A percentile compares a stretch with the other conserved stretches of the same genome.
Evolutionary conservation across 2,888 invertebrate species (phyloP).

Genomic region (Chaetogeoica ovagalla): DNA sequence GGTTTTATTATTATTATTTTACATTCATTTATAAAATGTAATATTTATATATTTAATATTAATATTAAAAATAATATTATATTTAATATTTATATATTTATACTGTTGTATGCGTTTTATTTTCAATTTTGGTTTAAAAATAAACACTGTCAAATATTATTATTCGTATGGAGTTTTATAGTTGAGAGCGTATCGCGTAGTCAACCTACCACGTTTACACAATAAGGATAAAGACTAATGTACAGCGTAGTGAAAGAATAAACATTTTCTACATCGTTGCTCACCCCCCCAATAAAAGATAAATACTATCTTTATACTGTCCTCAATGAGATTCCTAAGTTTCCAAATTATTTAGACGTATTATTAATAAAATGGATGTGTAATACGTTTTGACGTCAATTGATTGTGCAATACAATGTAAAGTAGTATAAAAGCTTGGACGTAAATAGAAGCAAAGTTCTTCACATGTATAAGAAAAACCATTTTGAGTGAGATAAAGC

Average conservation of each 20-base stretch:
- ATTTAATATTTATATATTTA: background rate
- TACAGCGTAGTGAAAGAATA: slow-evolving; percentile 19
- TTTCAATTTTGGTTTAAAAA: background rate
- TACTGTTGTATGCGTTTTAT: background rate
- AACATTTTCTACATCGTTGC: slow-evolving; percentile 38
- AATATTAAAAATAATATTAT: background rate
- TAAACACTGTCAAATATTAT: background rate
- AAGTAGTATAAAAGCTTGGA: slow-evolving; percentile 40
- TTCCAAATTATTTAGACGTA: slow-evolving; percentile 40
- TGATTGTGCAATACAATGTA: slow-evolving; percentile 44
- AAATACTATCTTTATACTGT: slow-evolving; percentile 37
- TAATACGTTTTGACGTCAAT: slow-evolving; percentile 47
- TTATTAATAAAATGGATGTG: slow-evolving; percentile 46
- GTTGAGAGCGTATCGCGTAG: background rate
- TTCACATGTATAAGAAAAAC: slow-evolving; percentile 42
- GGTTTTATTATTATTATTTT: too few relatives aligned
- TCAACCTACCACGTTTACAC: slow-evolving; percentile 14
- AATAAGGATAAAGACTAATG: slow-evolving; percentile 24
- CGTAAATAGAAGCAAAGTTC: slow-evolving; percentile 45
- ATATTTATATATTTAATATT: background rate
- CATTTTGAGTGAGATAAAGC: slow-evolving; percentile 49
- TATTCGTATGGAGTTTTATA: background rate
- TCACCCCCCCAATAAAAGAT: background rate
- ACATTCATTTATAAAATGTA: too few relatives aligned
- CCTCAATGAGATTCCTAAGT: slow-evolving; percentile 22